A percentile compares a stretch with the other conserved stretches of the same genome.
phyloP scores from a whole-genome alignment of 2,888 invertebrate species.

The Epinotia nisella region DNA sequence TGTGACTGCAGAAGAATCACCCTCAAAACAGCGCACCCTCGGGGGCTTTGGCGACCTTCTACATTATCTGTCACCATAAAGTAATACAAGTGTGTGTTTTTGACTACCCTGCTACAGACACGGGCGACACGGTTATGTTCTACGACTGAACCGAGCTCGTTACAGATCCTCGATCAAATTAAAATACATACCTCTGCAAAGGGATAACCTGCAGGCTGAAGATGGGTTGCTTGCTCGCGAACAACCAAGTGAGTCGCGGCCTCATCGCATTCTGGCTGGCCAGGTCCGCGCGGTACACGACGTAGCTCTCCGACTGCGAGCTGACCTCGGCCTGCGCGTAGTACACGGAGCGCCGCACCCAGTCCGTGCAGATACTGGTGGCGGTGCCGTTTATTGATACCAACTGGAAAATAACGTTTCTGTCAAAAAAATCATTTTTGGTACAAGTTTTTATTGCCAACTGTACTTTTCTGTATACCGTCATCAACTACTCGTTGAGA shows the following conservation, averaged over 20 bases:
- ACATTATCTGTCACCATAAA: background rate
- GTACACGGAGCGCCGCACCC: slow-evolving; percentile 93
- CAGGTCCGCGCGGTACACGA: slow-evolving; percentile 87
- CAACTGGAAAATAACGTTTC: slow-evolving; percentile 61
- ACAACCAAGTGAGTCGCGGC: slow-evolving; percentile 82
- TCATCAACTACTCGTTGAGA: no score
- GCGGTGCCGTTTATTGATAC: slow-evolving; percentile 77
- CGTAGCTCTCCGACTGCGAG: slow-evolving; percentile 71
- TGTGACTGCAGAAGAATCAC: no score
- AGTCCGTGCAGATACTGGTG: slow-evolving; percentile 91
- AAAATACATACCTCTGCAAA: slow-evolving; percentile 85
- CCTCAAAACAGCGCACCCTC: no score
- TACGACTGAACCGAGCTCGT: background rate
- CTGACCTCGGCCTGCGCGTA: slow-evolving; percentile 88
- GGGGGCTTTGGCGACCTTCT: no score
- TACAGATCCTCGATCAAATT: background rate
- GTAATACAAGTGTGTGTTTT: background rate
- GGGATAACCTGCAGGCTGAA: slow-evolving; percentile 90
- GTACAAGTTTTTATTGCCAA: no score
- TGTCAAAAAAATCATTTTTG: no score
- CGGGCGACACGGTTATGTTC: background rate
- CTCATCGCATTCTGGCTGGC: slow-evolving; percentile 82
- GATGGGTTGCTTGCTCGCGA: slow-evolving; percentile 84
- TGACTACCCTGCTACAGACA: background rate
- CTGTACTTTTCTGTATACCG: no score